Percentiles rank a stretch among this genome's conserved stretches.
These are phyloP conservation scores for Spondyliosoma cantharus DNA, from an alignment of 2,797 vertebrate genomes.

Conservation along the genomic window DNA sequence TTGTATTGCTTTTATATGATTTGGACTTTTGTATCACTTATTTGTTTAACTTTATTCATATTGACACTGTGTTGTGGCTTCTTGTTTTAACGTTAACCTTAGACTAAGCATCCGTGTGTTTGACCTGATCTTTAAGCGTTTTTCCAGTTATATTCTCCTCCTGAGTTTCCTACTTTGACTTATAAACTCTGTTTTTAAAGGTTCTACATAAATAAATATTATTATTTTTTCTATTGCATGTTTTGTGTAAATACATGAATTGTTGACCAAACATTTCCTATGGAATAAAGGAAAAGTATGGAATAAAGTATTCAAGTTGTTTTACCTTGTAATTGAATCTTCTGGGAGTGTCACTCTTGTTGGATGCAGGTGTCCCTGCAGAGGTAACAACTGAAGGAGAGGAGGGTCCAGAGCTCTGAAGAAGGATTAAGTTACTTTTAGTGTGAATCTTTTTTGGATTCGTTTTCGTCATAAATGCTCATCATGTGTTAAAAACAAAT, in stretches of 20 bases:
- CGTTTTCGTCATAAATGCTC: background rate
- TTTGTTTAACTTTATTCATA: too few relatives aligned
- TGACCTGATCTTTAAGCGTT: too few relatives aligned
- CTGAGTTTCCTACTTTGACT: too few relatives aligned
- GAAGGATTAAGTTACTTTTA: background rate
- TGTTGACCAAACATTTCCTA: background rate
- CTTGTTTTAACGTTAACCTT: too few relatives aligned
- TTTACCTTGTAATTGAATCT: constrained; percentile 90
- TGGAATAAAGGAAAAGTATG: too few relatives aligned
- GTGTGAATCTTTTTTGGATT: background rate
- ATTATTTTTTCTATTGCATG: background rate
- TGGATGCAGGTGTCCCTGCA: constrained; percentile 87
- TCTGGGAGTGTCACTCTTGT: constrained; percentile 87
- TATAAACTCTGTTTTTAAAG: too few relatives aligned
- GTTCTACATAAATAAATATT: too few relatives aligned
- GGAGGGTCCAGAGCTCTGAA: constrained; percentile 86
- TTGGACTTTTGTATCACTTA: too few relatives aligned
- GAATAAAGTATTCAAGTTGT: background rate
- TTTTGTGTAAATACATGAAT: background rate
- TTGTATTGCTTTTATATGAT: too few relatives aligned
- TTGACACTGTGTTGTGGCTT: too few relatives aligned
- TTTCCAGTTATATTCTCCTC: too few relatives aligned
- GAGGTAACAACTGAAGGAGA: constrained; percentile 85
- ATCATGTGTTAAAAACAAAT: background rate
- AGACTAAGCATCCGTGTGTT: too few relatives aligned